These are phyloP conservation scores for Drosophila macrospina DNA, from an alignment of 2,888 invertebrate genomes.

Conservation along the genomic window DNA sequence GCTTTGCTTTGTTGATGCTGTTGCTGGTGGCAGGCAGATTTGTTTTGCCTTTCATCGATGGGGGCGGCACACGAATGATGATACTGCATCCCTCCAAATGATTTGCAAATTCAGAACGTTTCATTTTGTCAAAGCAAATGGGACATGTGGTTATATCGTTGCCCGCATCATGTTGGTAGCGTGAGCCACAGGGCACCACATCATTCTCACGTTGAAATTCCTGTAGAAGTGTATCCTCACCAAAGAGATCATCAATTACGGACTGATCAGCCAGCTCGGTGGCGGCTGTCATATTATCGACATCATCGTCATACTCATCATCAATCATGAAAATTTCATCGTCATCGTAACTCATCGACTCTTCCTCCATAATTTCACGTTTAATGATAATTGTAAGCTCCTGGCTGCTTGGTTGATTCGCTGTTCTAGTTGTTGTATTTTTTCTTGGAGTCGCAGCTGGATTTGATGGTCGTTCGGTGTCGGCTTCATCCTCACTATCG, in stretches of 20 bases:
- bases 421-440: neutral
- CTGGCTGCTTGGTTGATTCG: constrained; percentile 52
- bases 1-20: neutral
- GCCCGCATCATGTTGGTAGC: constrained; percentile 55
- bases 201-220: constrained; percentile 83
- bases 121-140: constrained; percentile 83
- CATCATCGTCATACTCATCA: constrained; percentile 69
- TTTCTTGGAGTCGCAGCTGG: neutral
- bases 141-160: constrained; percentile 84
- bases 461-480: neutral
- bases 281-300: constrained; percentile 59
- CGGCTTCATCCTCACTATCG: constrained; percentile 66
- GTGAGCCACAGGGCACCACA: constrained; percentile 71
- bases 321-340: constrained; percentile 83
- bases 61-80: constrained; percentile 66
- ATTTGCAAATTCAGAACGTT: constrained; percentile 75
- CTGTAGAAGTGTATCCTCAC: constrained; percentile 80
- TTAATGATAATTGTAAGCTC: constrained; percentile 81
- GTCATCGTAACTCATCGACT: constrained; percentile 45
- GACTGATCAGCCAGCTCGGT: constrained; percentile 80
- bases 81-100: constrained; percentile 85
- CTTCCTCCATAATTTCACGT: constrained; percentile 82
- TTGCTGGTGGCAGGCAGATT: neutral
- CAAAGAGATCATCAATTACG: constrained; percentile 83
- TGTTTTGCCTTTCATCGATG: constrained; percentile 24